Percentiles rank a stretch among this genome's conserved stretches.
Conservation (phyloP, 2,888 invertebrate genomes). For the Hydriomena furcata region DNA sequence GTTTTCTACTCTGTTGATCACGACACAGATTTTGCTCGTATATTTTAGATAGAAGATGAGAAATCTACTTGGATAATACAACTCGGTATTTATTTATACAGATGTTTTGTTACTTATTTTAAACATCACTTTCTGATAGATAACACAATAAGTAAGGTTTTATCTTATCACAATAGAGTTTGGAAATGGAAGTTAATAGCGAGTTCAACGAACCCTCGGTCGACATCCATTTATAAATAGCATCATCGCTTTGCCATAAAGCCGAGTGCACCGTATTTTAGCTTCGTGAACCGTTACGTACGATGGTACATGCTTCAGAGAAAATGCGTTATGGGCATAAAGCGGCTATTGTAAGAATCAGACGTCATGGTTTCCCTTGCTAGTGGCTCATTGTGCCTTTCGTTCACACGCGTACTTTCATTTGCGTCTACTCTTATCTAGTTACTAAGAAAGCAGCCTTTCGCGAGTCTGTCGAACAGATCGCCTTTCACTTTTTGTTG, state of each 20-base stretch:
- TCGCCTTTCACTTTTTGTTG: slow-evolving; percentile 77
- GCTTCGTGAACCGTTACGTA: slow-evolving; percentile 49
- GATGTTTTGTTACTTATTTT: neutral
- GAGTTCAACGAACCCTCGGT: slow-evolving; percentile 60
- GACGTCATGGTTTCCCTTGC: slow-evolving; percentile 61
- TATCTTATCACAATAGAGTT: slow-evolving; percentile 57
- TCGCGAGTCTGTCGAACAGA: slow-evolving; percentile 40
- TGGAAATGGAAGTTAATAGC: slow-evolving; percentile 45
- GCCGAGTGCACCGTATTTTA: slow-evolving; percentile 49
- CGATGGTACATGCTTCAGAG: slow-evolving; percentile 25
- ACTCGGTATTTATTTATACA: no score
- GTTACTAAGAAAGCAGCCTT: slow-evolving; percentile 72
- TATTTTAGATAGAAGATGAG: slow-evolving; percentile 3
- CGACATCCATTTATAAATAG: slow-evolving; percentile 68
- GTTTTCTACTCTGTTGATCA: slow-evolving; percentile 29
- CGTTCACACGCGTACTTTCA: slow-evolving; percentile 75
- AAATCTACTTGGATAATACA: neutral
- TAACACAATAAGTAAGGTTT: slow-evolving; percentile 14
- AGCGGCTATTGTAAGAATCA: slow-evolving; percentile 27
- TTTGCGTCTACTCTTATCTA: slow-evolving; percentile 67
- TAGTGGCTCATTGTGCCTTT: slow-evolving; percentile 50
- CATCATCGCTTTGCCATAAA: slow-evolving; percentile 53
- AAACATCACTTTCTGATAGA: slow-evolving; percentile 5
- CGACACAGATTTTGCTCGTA: slow-evolving; percentile 19
- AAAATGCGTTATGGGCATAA: slow-evolving; percentile 33